Evolutionary conservation across 2,113 vertebrate species (phyloP).

Genomic region (Rhineura floridana): DNA sequence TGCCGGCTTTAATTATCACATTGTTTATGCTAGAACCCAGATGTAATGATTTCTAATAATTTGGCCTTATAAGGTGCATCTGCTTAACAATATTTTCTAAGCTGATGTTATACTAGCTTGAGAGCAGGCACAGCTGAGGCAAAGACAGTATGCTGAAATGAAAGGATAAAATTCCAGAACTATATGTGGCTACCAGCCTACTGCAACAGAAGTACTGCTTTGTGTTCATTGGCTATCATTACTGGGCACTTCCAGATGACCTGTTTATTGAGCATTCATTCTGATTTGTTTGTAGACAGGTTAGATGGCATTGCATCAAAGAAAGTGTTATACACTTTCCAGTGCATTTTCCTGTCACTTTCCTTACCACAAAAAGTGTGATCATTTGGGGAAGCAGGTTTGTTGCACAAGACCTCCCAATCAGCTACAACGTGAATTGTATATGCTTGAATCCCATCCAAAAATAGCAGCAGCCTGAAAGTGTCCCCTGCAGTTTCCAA

Average conservation of each 20-base stretch:
- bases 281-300: no score
- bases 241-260: background rate
- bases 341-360: no score
- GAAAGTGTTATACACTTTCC: no score
- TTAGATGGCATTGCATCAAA: no score
- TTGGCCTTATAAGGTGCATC: background rate
- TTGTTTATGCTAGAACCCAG: background rate
- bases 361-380: no score
- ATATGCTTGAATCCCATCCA: no score
- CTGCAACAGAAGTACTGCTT: background rate
- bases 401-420: no score
- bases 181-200: background rate
- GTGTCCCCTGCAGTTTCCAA: background rate
- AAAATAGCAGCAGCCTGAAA: no score
- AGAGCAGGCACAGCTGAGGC: background rate
- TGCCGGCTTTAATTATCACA: background rate
- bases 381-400: no score
- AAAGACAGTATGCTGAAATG: background rate
- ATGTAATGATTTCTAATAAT: background rate
- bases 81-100: slow-evolving; percentile 10
- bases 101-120: background rate
- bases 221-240: background rate
- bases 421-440: no score
- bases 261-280: no score
- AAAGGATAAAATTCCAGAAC: background rate